Evolutionary conservation across 2,888 invertebrate species (phyloP).

Genomic region (Drosophila austrosaltans): DNA sequence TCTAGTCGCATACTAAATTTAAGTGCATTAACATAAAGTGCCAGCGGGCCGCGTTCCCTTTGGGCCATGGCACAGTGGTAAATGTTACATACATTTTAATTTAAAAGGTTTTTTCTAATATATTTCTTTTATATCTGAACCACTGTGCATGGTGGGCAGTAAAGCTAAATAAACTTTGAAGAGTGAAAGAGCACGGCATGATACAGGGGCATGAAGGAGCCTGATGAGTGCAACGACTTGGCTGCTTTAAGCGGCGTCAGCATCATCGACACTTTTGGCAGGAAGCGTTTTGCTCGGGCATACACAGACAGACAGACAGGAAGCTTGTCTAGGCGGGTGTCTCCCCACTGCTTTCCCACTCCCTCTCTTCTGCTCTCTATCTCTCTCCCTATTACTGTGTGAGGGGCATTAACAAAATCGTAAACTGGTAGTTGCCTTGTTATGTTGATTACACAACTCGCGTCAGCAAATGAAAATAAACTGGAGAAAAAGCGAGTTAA

Average conservation of each 20-base stretch:
- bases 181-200: conserved; percentile 11
- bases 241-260: conserved; percentile 50
- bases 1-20: conserved; percentile 68
- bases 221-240: conserved; percentile 83
- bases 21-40: conserved; percentile 82
- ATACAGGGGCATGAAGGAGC: neutral
- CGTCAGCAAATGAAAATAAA: conserved; percentile 54
- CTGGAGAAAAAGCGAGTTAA: conserved; percentile 33
- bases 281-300: conserved; percentile 64
- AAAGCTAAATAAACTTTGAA: conserved; percentile 77
- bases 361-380: too few relatives aligned
- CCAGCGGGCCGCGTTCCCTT: conserved; percentile 35
- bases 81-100: conserved; percentile 39
- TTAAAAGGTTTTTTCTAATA: neutral
- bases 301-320: conserved; percentile 65
- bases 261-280: conserved; percentile 66
- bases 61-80: conserved; percentile 20
- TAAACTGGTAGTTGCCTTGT: conserved; percentile 77
- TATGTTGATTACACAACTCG: conserved; percentile 71
- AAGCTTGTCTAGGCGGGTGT: conserved; percentile 67
- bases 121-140: neutral
- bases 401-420: conserved; percentile 73
- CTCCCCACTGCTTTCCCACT: conserved; percentile 19
- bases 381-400: conserved; percentile 15
- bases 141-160: conserved; percentile 37